Evolutionary conservation across 2,797 vertebrate species (phyloP).

Genomic region (Chloroceryle inda): DNA sequence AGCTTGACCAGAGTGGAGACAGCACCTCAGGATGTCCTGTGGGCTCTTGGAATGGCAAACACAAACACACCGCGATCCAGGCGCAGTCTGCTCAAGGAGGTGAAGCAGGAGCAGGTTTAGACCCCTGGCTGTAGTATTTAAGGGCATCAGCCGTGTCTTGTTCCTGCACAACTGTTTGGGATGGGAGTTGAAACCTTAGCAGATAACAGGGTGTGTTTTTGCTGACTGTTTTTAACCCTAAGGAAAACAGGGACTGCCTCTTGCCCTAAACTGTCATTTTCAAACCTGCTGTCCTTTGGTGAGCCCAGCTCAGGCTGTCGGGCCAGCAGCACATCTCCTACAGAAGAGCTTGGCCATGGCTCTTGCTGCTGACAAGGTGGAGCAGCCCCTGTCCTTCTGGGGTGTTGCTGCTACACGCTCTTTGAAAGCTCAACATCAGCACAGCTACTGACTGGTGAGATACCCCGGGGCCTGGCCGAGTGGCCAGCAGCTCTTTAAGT

Average conservation of each 20-base stretch:
- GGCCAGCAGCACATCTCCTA: background rate
- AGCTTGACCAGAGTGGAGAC: background rate
- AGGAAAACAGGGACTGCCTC: background rate
- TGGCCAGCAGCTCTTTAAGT: background rate
- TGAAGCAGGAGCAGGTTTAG: background rate
- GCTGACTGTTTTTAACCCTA: background rate
- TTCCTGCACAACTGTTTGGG: background rate
- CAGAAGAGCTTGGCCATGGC: background rate
- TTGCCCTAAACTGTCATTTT: background rate
- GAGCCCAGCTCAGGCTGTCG: background rate
- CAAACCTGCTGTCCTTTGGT: background rate
- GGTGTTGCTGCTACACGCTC: accelerated
- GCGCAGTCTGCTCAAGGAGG: background rate
- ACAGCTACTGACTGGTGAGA: background rate
- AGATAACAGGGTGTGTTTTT: background rate
- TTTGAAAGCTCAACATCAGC: background rate
- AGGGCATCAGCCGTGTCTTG: accelerated
- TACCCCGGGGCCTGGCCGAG: no score
- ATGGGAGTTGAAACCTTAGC: background rate
- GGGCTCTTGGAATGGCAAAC: background rate
- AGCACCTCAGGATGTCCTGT: background rate
- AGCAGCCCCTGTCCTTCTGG: background rate
- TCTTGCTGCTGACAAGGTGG: background rate
- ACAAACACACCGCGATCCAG: background rate
- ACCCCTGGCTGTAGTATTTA: accelerated